These are phyloP conservation scores for Malthinus flaveolus DNA, from an alignment of 2,888 invertebrate genomes.

Conservation along the genomic window DNA sequence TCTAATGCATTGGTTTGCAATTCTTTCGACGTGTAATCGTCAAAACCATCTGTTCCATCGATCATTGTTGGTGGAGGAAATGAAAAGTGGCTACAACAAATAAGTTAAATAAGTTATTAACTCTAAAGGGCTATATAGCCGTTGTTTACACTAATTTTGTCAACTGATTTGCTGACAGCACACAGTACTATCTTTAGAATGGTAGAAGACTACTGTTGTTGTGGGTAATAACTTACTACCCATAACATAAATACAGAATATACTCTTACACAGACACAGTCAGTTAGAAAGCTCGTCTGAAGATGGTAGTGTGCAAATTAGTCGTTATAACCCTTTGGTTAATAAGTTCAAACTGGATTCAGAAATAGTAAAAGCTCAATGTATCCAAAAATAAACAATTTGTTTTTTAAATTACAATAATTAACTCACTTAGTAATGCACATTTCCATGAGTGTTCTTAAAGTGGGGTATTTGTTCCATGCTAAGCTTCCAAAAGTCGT, in stretches of 20 bases:
- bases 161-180: too few species aligned
- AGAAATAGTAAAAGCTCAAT: background rate
- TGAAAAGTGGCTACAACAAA: slow-evolving; percentile 61
- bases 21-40: slow-evolving; percentile 66
- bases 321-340: too few species aligned
- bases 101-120: background rate
- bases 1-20: slow-evolving; percentile 71
- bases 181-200: too few species aligned
- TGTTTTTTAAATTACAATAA: background rate
- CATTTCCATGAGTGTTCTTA: slow-evolving; percentile 92
- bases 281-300: too few species aligned
- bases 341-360: too few species aligned
- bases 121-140: too few species aligned
- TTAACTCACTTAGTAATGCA: slow-evolving; percentile 88
- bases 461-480: slow-evolving; percentile 89
- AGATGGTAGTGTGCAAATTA: too few species aligned
- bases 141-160: too few species aligned
- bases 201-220: too few species aligned
- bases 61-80: slow-evolving; percentile 73
- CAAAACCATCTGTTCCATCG: slow-evolving; percentile 58
- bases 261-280: too few species aligned
- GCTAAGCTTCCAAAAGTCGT: slow-evolving; percentile 81
- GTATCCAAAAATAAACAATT: background rate
- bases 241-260: too few species aligned
- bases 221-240: too few species aligned